Conservation (phyloP, 37 sponge, comb jelly and placozoan genomes). For the Aphrocallistes beatrix region DNA sequence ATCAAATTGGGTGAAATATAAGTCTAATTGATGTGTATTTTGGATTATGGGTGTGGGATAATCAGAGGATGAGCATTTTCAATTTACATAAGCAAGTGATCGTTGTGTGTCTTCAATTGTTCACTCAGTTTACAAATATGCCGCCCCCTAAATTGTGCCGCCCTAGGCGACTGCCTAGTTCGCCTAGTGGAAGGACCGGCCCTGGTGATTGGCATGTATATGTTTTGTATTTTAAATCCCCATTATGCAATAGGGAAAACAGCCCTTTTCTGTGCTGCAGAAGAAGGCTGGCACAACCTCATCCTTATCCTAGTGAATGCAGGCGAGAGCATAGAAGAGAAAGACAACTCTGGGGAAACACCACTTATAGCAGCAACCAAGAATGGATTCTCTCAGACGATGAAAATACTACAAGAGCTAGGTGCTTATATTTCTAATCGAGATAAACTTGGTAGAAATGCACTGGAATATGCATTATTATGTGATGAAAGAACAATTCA, state of each 20-base stretch:
- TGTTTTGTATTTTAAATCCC: neutral
- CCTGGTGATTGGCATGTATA: too few relatives aligned
- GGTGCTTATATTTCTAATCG: neutral
- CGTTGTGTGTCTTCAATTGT: conserved; percentile 19
- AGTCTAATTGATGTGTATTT: conserved; percentile 18
- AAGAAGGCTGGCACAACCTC: conserved; percentile 2
- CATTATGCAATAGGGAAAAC: neutral
- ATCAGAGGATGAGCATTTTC: conserved; percentile 20
- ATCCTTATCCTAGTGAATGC: neutral
- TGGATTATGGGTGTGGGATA: conserved; percentile 19
- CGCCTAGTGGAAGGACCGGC: conserved; percentile 14
- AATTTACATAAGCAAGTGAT: conserved; percentile 16
- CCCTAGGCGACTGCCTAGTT: conserved; percentile 21
- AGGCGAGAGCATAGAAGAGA: neutral
- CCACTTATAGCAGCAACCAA: neutral
- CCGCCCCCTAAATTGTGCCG: conserved; percentile 9
- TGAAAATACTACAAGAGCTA: neutral
- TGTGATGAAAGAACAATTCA: neutral
- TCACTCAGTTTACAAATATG: conserved; percentile 11
- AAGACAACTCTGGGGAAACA: neutral
- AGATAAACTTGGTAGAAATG: neutral
- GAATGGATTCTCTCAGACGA: conserved; percentile 8
- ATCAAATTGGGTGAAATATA: conserved; percentile 15
- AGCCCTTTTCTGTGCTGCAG: neutral
- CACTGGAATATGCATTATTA: neutral